Base-by-base conservation (phyloP, 2,888 invertebrate genomes). In the Zygothrica quintamaculata region DNA sequence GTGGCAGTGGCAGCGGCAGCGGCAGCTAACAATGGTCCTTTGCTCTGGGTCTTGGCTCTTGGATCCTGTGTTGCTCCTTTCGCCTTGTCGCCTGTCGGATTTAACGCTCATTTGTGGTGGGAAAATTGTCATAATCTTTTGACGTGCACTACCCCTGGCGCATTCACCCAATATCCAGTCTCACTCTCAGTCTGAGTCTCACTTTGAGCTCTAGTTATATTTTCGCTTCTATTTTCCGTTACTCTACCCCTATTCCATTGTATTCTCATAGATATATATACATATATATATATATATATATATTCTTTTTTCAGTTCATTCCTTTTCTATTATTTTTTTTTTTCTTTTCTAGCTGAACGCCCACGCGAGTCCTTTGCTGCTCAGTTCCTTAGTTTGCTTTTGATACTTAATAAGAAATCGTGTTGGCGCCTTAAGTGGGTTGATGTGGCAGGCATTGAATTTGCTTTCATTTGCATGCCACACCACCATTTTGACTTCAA, bases 71-170 rank as follows among this genome's bases (percentile, higher is more conserved):
- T 51, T 74, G 67, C 69, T 77, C 78, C 70, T 70, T 73, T 75
- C 72, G 72, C 65, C 66, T 65, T 56, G 71, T 82, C 79, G 73
- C 65, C 65, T 77, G 86, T 71, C 75, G 74, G 78, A 72, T 86
- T 84, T 77, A 79, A 64, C 85, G 78, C 80, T 85, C 88, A 87
- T 85, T 88, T 84, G 77, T 82, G 81, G 88, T 88, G 89, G 82
- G 86, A 88, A 88, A 88, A 80, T 88, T 87, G 89, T 88, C 88
- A 89, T 87, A 88, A 88, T 88, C 89, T 87, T 88, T 89, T 89
- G 88, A 88, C 89, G 84, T 76, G 76, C 68, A 81, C 74, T 71
- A 55, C 61, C 68, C 73, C 56, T 57, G 29, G 16, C n/a, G 37
- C 36, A 16, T 18, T 16, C 25, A 11, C 11, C 12, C 37, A 51